Evolutionary conservation across 2,888 invertebrate genomes (phyloP).

Genomic region (Imbricaverruca yamaguchii): DNA sequence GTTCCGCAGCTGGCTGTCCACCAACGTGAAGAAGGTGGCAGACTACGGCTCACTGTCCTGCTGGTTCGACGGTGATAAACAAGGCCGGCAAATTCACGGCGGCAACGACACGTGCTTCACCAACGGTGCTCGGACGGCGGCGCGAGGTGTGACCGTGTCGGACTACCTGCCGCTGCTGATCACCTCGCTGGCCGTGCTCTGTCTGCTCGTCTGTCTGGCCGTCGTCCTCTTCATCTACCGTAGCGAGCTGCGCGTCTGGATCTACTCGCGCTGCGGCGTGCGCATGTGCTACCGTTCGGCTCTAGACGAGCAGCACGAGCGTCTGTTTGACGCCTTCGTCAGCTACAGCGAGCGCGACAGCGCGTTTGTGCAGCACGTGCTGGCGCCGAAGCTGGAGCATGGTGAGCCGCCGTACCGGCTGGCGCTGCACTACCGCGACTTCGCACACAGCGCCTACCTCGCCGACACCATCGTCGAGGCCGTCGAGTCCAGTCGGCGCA

Average conservation of each 20-base stretch:
- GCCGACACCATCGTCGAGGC: conserved; percentile 81
- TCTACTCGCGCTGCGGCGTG: conserved; percentile 70
- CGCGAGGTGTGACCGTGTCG: conserved; percentile 48
- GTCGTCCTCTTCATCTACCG: conserved; percentile 65
- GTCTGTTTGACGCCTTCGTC: conserved; percentile 81
- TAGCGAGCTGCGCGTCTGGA: conserved; percentile 72
- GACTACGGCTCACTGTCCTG: conserved; percentile 60
- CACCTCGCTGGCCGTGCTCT: conserved; percentile 58
- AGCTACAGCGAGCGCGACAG: conserved; percentile 85
- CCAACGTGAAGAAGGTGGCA: conserved; percentile 54
- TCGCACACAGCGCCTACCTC: conserved; percentile 59
- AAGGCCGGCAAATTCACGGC: conserved; percentile 39
- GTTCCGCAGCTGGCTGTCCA: conserved; percentile 68
- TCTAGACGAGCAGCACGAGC: conserved; percentile 57
- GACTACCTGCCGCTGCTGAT: conserved; percentile 68
- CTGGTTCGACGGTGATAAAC: conserved; percentile 27
- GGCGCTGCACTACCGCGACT: conserved; percentile 77
- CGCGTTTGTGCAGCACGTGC: conserved; percentile 72
- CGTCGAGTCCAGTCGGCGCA: conserved; percentile 73
- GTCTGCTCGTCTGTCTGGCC: conserved; percentile 57
- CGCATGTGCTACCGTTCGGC: conserved; percentile 72
- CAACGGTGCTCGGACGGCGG: conserved; percentile 32
- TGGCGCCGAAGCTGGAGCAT: conserved; percentile 70
- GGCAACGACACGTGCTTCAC: conserved; percentile 50
- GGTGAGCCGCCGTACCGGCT: conserved; percentile 71